Conservation (phyloP, 2,113 vertebrate species). For the pig (Sus scrofa) region T2T-Sscrofa CM000819.6:25217001-25217500, state of each 20-base stretch:
- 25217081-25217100: background rate
- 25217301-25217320: background rate
- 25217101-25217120: background rate
- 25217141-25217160: background rate
- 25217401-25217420: conserved; percentile 12
- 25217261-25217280: background rate
- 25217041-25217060: background rate
- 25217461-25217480: conserved; percentile 40
- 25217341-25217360: background rate
- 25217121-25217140: background rate
- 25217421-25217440: conserved; percentile 53
- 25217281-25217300: background rate
- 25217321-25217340: background rate
- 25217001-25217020: background rate
- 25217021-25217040: background rate
- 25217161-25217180: background rate
- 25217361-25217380: background rate
- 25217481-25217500: background rate
- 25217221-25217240: background rate
- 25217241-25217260: background rate
- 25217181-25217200: background rate
- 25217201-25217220: background rate
- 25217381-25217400: conserved; percentile 16
- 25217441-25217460: conserved; percentile 6
- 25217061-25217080: background rate